Evolutionary conservation across 2,113 vertebrate genomes (phyloP), one percentile per base, ranked within the genome.

Genomic region (Piprites chloris): DNA sequence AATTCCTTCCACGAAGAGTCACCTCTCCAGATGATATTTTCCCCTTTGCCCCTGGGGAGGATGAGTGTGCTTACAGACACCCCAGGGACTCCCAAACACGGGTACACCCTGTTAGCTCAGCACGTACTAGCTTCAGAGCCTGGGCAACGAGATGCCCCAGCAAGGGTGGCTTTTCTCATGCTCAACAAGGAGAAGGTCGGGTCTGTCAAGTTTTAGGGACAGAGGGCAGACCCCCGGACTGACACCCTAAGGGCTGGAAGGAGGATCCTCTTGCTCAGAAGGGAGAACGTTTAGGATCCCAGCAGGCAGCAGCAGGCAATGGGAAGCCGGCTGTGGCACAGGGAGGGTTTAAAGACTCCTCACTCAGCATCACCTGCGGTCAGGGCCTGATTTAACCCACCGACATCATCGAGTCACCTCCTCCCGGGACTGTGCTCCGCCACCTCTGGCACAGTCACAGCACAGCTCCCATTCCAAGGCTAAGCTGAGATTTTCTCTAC

Each of bases 341-440:
- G 39, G 2, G 15, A 61, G 19, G 8, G 23, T 35, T 79, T n/a
- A 50, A 82, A 67, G 6, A 4, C 47, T 39, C 33, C 49, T 59
- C 7, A 2, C 28, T 33, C 42, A 49, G 27, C 35, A 76, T 12
- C 63, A 61, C 18, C 47, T 10, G 42, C 32, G n/a, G 14, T 8
- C 59, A 44, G 55, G 6, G 24, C 9, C 16, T 4, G 6, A 47
- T 42, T 62, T 23, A 78, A 66, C 24, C 24, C 71, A 30, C 8
- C 17, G 0, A n/a, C 18, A 33, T 3, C 68, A 61, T 2, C 2
- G 0, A 30, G 23, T 14, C 62, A 49, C 9, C 50, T 56, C 35
- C 47, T 83, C 44, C 11, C 0, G 0, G 20, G 9, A 32, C 39
- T 9, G 11, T 3, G 0, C 12, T 26, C 14, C 66, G 59, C 39